These are phyloP conservation scores for Drosophila falleni DNA, from an alignment of 2,888 invertebrate species.

Conservation along the genomic window DNA sequence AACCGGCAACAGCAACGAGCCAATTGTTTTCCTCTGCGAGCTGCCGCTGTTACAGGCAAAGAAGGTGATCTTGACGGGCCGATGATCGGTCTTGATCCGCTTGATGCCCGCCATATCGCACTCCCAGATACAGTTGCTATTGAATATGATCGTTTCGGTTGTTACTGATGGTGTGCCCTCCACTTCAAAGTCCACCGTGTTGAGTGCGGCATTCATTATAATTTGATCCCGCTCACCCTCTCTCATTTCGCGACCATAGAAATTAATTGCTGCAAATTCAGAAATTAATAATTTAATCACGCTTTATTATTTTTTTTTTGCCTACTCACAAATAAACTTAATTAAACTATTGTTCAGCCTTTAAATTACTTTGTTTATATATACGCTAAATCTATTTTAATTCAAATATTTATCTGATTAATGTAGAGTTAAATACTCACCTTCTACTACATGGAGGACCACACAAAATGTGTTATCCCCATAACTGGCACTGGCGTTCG, in stretches of 20 bases:
- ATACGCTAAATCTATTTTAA: no score
- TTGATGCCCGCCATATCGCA: slow-evolving; percentile 90
- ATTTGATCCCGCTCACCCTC: slow-evolving; percentile 85
- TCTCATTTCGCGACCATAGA: slow-evolving; percentile 42
- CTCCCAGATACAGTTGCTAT: slow-evolving; percentile 92
- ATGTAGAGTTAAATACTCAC: slow-evolving; percentile 45
- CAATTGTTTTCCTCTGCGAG: slow-evolving; percentile 87
- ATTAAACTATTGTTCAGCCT: no score
- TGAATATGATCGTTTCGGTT: slow-evolving; percentile 87
- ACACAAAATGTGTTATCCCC: slow-evolving; percentile 77
- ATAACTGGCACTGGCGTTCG: slow-evolving; percentile 41
- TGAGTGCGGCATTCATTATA: slow-evolving; percentile 88
- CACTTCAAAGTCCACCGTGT: slow-evolving; percentile 89
- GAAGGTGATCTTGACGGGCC: slow-evolving; percentile 91
- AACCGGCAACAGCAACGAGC: slow-evolving; percentile 89
- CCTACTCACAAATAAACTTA: no score
- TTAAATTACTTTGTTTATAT: no score
- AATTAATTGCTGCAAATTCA: slow-evolving; percentile 61
- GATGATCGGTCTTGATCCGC: slow-evolving; percentile 90
- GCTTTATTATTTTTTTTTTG: no score
- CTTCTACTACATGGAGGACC: slow-evolving; percentile 83
- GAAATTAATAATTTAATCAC: no score
- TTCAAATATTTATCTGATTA: neutral
- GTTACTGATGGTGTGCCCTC: slow-evolving; percentile 88
- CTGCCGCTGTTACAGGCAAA: slow-evolving; percentile 81